Evolutionary conservation across 1,140 invertebrate genomes (phyloP).

Genomic region (Pseudomyrmex cubaensis): DNA sequence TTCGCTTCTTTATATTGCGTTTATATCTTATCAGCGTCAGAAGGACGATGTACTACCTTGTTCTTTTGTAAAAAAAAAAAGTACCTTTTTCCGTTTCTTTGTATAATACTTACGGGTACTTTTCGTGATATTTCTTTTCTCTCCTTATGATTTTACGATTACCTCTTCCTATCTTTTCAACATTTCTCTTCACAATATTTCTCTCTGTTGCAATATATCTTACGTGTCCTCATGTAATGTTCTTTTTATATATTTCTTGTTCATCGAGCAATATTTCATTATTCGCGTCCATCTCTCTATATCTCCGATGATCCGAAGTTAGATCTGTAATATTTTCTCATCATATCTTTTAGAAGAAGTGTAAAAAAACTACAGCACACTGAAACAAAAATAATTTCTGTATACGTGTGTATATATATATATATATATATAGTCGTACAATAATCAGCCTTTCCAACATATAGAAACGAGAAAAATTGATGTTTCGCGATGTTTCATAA

Average conservation of each 20-base stretch:
- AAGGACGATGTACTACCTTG: too few species aligned
- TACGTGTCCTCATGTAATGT: neutral
- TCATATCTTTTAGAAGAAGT: neutral
- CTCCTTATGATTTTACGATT: slow-evolving; percentile 22
- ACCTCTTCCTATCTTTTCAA: slow-evolving; percentile 21
- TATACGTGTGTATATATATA: neutral
- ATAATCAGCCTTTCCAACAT: slow-evolving; percentile 7
- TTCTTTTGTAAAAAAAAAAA: neutral
- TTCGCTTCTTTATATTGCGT: too few species aligned
- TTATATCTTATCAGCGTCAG: too few species aligned
- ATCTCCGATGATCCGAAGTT: neutral
- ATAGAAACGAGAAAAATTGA: neutral
- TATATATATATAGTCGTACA: neutral
- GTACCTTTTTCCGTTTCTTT: neutral
- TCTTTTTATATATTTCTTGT: slow-evolving; percentile 31
- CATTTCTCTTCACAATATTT: slow-evolving; percentile 30
- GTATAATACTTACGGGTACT: neutral
- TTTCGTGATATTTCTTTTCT: slow-evolving; percentile 24
- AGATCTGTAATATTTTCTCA: neutral
- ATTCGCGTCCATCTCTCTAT: neutral
- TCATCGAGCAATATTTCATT: slow-evolving; percentile 25
- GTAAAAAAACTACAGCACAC: too few species aligned
- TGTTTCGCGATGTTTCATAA: neutral
- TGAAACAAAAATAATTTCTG: too few species aligned
- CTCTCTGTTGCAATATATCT: slow-evolving; percentile 3